Evolutionary conservation across 2,888 invertebrate genomes (phyloP), one percentile per base, ranked within the genome.

Genomic region (Drosophila neutralis): DNA sequence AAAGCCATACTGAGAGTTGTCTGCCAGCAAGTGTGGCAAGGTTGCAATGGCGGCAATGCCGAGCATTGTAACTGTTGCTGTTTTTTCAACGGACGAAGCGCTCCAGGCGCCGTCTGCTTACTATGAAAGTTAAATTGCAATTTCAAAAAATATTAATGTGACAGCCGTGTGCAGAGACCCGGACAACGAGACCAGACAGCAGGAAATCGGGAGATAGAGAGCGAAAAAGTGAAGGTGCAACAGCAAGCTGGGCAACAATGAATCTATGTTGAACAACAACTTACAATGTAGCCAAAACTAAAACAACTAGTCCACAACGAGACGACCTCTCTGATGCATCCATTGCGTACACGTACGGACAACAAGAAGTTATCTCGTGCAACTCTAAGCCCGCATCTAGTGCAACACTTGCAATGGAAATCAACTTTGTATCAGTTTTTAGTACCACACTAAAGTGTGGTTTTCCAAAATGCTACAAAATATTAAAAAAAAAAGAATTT

Each of bases 101-200:
- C 73, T 27, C 40, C 67, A 15, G 60, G 74, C 74, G 57, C 67
- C 67, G 77, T 57, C 76, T 77, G 78, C 70, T 69, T 70, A 63
- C 81, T 74, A 84, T 84, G 73, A 82, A 82, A 82, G 84, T 82
- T 84, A 82, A 84, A 82, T 82, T 84, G 81, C 81, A 84, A 82
- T 82, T 81, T 84, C 74, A 68, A 74, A 61, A 73, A 67, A 74
- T 73, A 73, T 82, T 81, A 81, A 81, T 78, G 78, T 82, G 84
- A 84, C 81, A 84, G 81, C 61, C 76, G 71, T 71, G 76, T 52
- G 71, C 71, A 45, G 42, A 53, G 57, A 45, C 52, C 56, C 38
- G 21, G 21, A 24, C 15, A 27, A 27, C 54, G 11, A 54, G 35
- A 1, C 27, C 11, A 24, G 24, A 18, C 35, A 54, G 10, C 52